A percentile compares a stretch with the other conserved stretches of the same genome.
Conservation (phyloP, 2,113 vertebrate genomes). For the Opisthocomus hoazin region DNA sequence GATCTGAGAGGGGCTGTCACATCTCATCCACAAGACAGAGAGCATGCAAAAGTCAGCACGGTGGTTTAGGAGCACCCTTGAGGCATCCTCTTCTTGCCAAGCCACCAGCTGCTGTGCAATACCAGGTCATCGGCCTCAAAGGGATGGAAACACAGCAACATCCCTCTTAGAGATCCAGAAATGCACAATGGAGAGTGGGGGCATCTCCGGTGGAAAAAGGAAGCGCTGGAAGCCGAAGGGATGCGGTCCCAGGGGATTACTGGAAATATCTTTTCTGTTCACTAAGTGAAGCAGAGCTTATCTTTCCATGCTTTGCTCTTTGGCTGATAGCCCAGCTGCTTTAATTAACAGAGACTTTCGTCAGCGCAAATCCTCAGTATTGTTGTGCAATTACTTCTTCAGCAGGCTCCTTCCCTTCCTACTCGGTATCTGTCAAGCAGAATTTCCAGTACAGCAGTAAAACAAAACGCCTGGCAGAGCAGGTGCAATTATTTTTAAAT, state of each 20-base stretch:
- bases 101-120: neutral
- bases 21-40: neutral
- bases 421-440: neutral
- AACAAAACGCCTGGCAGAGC: neutral
- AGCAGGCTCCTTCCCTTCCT: neutral
- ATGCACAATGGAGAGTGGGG: neutral
- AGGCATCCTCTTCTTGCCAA: neutral
- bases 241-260: neutral
- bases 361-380: neutral
- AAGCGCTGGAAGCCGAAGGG: neutral
- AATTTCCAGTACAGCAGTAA: neutral
- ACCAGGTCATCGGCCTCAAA: neutral
- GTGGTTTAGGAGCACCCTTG: neutral
- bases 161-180: neutral
- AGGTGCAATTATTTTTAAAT: neutral
- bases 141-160: neutral
- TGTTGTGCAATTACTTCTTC: neutral
- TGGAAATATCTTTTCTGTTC: neutral
- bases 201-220: neutral
- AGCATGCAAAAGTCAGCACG: neutral
- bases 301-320: neutral
- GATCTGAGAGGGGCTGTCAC: neutral
- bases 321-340: neutral
- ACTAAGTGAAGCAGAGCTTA: neutral
- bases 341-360: neutral